phyloP scores from a whole-genome alignment of 2,113 vertebrate species.

The Ramphastos sulfuratus region DNA sequence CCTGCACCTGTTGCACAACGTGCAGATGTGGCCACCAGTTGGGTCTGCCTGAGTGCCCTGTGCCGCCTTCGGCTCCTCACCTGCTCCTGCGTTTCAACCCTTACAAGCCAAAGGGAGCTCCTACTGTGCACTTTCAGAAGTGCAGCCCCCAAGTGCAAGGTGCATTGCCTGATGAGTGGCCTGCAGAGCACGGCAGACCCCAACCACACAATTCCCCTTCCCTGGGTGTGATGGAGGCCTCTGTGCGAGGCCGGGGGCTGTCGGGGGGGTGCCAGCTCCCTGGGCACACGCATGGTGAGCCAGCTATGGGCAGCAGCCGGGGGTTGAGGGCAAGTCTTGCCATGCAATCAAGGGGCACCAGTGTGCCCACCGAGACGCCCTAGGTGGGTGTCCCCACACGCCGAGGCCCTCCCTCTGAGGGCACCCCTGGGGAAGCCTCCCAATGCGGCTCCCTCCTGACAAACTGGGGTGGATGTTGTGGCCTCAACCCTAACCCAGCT shows the following conservation, averaged over 20 bases:
- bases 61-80: not conserved
- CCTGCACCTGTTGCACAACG: fast-evolving
- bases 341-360: fast-evolving
- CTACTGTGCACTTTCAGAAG: fast-evolving
- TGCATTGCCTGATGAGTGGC: fast-evolving
- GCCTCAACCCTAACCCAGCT: not conserved
- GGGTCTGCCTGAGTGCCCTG: not conserved
- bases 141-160: fast-evolving
- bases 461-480: fast-evolving
- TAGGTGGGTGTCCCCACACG: fast-evolving
- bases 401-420: fast-evolving
- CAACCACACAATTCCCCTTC: not conserved
- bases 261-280: too few species aligned
- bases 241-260: not conserved
- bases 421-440: not conserved
- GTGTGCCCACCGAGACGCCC: not conserved
- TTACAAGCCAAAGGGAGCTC: not conserved
- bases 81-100: not conserved
- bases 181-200: fast-evolving
- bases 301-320: not conserved
- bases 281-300: not conserved
- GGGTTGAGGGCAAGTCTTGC: not conserved
- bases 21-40: not conserved
- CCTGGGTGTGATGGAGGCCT: fast-evolving
- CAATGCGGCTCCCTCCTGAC: fast-evolving